Evolutionary conservation across 2,888 invertebrate genomes (phyloP).

Genomic region (Drosophila pseudotakahashii): DNA sequence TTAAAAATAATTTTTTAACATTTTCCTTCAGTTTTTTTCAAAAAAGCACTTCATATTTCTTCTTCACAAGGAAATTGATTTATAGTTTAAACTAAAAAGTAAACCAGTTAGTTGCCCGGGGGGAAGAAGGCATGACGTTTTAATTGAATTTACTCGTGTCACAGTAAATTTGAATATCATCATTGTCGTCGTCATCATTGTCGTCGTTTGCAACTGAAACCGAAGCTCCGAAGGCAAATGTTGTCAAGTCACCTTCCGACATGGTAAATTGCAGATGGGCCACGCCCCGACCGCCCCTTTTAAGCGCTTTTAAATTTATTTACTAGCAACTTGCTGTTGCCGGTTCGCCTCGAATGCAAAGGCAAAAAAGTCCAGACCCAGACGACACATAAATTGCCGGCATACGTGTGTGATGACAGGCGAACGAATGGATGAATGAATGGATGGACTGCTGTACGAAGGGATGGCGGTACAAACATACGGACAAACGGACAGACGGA

Average conservation of each 20-base stretch:
- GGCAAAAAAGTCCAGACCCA: constrained; percentile 36
- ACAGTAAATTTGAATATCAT: constrained; percentile 71
- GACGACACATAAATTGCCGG: constrained; percentile 73
- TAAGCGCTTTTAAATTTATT: constrained; percentile 71
- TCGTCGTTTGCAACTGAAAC: constrained; percentile 24
- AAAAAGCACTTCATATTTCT: background rate
- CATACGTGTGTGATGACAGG: constrained; percentile 75
- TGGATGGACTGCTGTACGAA: constrained; percentile 5
- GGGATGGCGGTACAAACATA: constrained; percentile 2
- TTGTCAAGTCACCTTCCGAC: constrained; percentile 59
- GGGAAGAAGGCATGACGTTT: constrained; percentile 50
- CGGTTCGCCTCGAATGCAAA: constrained; percentile 20
- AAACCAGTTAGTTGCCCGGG: constrained; percentile 26
- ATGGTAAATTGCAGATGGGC: constrained; percentile 53
- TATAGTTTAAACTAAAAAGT: constrained; percentile 51
- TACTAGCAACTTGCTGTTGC: constrained; percentile 54
- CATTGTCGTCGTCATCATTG: constrained; percentile 60
- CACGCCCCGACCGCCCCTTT: constrained; percentile 50
- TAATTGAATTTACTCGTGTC: constrained; percentile 76
- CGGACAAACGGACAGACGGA: constrained; percentile 8
- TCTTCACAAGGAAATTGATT: constrained; percentile 49
- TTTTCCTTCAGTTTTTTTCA: background rate
- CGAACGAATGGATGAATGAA: constrained; percentile 41
- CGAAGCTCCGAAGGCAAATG: constrained; percentile 42
- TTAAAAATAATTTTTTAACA: background rate